Conservation (phyloP, 2,113 vertebrate species). For the Myotis lucifugus region DNA sequence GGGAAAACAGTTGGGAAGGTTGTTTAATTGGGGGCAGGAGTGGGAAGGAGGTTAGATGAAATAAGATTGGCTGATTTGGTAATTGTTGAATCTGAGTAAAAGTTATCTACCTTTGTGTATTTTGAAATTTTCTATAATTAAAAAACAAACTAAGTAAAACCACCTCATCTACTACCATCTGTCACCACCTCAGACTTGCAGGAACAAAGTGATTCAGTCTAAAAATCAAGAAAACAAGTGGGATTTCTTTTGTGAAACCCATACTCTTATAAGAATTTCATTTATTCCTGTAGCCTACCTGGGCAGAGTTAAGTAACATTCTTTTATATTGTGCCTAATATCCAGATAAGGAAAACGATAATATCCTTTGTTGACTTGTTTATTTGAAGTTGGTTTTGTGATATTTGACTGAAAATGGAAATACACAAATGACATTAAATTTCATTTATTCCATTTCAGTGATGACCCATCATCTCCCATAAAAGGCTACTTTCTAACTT, state of each 20-base stretch:
- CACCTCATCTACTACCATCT: neutral
- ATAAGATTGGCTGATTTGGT: neutral
- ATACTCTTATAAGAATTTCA: neutral
- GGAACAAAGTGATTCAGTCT: neutral
- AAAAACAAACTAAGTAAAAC: neutral
- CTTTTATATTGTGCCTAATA: neutral
- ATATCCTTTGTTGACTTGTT: neutral
- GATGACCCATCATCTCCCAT: neutral
- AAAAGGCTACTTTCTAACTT: constrained; percentile 29
- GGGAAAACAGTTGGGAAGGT: neutral
- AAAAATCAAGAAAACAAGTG: constrained; percentile 31
- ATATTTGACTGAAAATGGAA: constrained; percentile 20
- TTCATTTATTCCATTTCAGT: constrained; percentile 18
- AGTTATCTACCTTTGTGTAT: neutral
- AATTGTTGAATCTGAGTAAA: constrained; percentile 23
- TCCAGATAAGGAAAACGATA: constrained; percentile 10
- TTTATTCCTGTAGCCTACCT: neutral
- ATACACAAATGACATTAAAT: neutral
- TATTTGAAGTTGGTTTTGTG: constrained; percentile 46
- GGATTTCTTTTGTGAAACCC: neutral
- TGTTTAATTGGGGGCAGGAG: neutral
- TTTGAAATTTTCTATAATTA: constrained; percentile 26
- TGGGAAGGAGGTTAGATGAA: neutral
- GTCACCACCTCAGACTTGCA: neutral
- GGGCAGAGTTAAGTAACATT: neutral